These are phyloP conservation scores for mouse (Mus musculus) DNA, from an alignment of 2,113 vertebrate genomes.

Conservation along the genomic window GRCm39 chr6:93323501-93324000, in stretches of 20 bases:
- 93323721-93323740: background rate
- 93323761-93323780: background rate
- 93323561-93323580: background rate
- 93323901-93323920: background rate
- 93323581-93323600: background rate
- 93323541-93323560: background rate
- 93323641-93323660: background rate
- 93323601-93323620: slow-evolving; percentile 27
- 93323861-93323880: background rate
- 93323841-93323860: background rate
- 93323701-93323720: background rate
- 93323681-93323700: background rate
- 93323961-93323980: background rate
- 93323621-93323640: slow-evolving; percentile 10
- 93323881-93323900: background rate
- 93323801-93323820: background rate
- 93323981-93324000: background rate
- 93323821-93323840: background rate
- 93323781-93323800: background rate
- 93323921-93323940: background rate
- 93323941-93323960: background rate
- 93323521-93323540: background rate
- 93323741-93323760: background rate
- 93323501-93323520: background rate
- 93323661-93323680: background rate